These are phyloP conservation scores for Pterostichus niger DNA, from an alignment of 2,888 invertebrate genomes.

Conservation along the genomic window DNA sequence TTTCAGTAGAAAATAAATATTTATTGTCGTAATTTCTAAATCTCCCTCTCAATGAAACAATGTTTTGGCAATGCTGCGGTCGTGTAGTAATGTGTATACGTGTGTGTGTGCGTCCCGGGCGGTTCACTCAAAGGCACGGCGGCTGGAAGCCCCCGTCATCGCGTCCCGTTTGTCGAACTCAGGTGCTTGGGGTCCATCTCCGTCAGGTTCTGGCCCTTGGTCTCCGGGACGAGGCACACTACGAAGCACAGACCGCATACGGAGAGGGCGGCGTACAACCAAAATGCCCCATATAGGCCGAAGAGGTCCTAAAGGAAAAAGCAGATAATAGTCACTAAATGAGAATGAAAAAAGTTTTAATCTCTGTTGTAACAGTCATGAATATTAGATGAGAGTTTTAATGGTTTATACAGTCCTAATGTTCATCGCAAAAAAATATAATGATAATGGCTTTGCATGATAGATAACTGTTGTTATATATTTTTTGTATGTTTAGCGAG, in stretches of 20 bases:
- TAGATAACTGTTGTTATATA: neutral
- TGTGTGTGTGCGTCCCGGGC: constrained; percentile 44
- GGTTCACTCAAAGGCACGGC: constrained; percentile 56
- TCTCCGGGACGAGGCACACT: constrained; percentile 92
- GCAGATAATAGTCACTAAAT: neutral
- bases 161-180: neutral
- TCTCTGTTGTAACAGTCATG: neutral
- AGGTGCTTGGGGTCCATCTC: constrained; percentile 90
- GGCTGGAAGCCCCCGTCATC: constrained; percentile 63
- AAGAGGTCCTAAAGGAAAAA: constrained; percentile 77
- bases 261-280: constrained; percentile 91
- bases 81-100: constrained; percentile 43
- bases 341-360: neutral
- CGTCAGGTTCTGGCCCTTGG: constrained; percentile 92
- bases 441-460: neutral
- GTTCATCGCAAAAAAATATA: constrained; percentile 1
- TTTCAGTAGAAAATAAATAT: neutral
- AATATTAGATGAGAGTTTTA: constrained; percentile 12
- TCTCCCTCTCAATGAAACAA: constrained; percentile 30
- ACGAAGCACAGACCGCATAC: constrained; percentile 91
- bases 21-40: constrained; percentile 28
- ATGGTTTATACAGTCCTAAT: neutral
- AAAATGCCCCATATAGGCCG: constrained; percentile 91
- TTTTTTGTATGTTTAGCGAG: too few species aligned
- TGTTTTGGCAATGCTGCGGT: constrained; percentile 34